Evolutionary conservation across 2,888 invertebrate genomes (phyloP), one percentile per base, ranked within the genome.

Genomic region (Chloromyia formosa): DNA sequence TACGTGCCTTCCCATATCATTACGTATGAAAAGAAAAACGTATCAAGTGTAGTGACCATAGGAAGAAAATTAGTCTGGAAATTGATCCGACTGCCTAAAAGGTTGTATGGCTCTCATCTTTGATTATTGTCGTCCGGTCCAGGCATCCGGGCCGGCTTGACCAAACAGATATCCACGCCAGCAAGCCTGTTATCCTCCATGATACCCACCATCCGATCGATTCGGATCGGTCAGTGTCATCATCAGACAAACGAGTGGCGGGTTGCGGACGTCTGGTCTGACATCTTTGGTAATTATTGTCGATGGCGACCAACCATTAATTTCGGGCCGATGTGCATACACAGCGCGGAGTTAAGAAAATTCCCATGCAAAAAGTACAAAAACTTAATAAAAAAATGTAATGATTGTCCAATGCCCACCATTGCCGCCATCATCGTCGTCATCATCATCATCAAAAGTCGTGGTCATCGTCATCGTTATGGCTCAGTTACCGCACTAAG

Each of bases 321-420:
- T 35, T 7, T 35, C 7, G 27, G 27, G 27, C n/a, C n/a, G n/a
- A n/a, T n/a, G n/a, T n/a, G n/a, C 27, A 35, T 35, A 35, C 27
- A 35, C 27, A 35, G 27, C 27, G 7, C 3, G 27, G 27, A 66
- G 45, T 20, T n/a, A 16, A 20, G 49, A 66, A 66, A 35, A 45
- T 66, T 66, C 66, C 66, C 66, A 66, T 49, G 66, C 49, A 66
- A 66, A 61, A 66, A 66, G 66, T 45, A 66, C 35, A 66, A 45
- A 35, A 27, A 35, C 27, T 7, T 35, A 35, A 35, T 35, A 35
- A 35, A 35, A 35, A 35, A 35, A 35, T 4, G 7, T 40, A 23
- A 66, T 66, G 45, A 45, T 66, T 66, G 66, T 45, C 66, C 49
- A 66, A 9, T 22, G 14, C 2, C 53, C 53, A 16, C 9, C 56